Base-by-base conservation (phyloP, 2,113 vertebrate genomes). In the Archilochus colubris region DNA sequence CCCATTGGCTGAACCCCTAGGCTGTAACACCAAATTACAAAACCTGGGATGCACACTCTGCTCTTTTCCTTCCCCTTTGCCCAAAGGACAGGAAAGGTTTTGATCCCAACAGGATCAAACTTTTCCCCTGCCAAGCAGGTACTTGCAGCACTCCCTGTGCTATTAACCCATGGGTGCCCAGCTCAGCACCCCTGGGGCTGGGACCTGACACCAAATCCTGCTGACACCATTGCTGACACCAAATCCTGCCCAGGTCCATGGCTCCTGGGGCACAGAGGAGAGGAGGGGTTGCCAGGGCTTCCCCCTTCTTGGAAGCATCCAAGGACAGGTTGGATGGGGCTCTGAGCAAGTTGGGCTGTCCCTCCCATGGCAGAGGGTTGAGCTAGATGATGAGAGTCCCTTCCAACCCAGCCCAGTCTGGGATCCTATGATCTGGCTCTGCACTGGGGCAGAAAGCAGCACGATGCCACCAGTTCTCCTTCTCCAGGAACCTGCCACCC, bases 61-160 rank as follows among this genome's bases (percentile, higher is more conserved):
- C 81, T 77, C 68, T 83, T 77, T 73, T 13, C 8, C 22, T 31
- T 80, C 64, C 51, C 54, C 18, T 18, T 63, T 18, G 27, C 27
- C 44, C 38, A 72, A n/a, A 63, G 66, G 79, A 78, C 68, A n/a
- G 28, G 73, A 53, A 73, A 21, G 27, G 40, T 3, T 50, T 82
- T 69, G 31, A 74, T 74, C 86, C 62, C 51, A 62, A 36, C 2
- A 44, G 27, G 64, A 77, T 40, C 55, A n/a, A 80, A 25, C 66
- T 21, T 64, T 80, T 43, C 51, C 51, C 8, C 17, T n/a, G 28
- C 58, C 36, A 61, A 67, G 11, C 1, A 20, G 57, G 61, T 2
- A 5, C 61, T 53, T 76, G 53, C 61, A 59, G 76, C 38, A 33
- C 5, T 2, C 12, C 0, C 0, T 12, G 43, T 6, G 2, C 36